A percentile compares a stretch with the other conserved stretches of the same genome.
These are phyloP conservation scores for Calosoma granatense DNA, from an alignment of 1,140 invertebrate genomes.

Conservation along the genomic window DNA sequence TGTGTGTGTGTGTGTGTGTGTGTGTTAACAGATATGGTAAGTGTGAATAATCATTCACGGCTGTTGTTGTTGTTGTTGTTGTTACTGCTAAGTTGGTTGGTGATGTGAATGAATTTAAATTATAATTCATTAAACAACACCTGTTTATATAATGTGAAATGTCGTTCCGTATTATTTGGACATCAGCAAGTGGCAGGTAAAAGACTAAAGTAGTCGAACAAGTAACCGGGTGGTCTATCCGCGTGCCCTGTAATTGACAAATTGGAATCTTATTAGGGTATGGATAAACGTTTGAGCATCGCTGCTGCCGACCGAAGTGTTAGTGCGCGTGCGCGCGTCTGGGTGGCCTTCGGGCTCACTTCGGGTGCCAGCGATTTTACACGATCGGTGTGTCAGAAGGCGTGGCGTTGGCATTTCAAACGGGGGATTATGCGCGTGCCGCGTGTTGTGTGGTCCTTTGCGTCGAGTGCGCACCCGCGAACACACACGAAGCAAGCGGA, in stretches of 20 bases:
- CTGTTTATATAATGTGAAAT: constrained; percentile 5
- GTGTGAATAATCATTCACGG: no score
- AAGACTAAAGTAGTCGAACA: not conserved
- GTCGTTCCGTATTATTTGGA: constrained; percentile 6
- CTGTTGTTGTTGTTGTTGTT: no score
- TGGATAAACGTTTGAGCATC: not conserved
- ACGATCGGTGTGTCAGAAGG: constrained; percentile 29
- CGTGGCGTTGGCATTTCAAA: constrained; percentile 18
- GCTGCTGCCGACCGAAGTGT: constrained; percentile 4
- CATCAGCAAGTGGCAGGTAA: constrained; percentile 9
- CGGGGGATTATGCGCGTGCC: constrained; percentile 15
- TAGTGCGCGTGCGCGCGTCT: constrained; percentile 33
- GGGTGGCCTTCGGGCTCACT: constrained; percentile 30
- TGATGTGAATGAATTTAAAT: constrained; percentile 3
- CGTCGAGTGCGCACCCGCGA: constrained; percentile 10
- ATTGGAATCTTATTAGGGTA: constrained; percentile 41
- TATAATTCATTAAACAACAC: constrained; percentile 6
- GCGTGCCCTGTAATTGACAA: constrained; percentile 39
- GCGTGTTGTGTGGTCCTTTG: constrained; percentile 11
- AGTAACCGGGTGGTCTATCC: constrained; percentile 19
- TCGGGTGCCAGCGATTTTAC: constrained; percentile 30
- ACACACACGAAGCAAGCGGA: not conserved
- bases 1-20: no score
- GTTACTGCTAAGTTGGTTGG: no score
- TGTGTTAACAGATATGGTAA: no score